A percentile compares a stretch with the other conserved stretches of the same genome.
Evolutionary conservation across 2,797 vertebrate genomes (phyloP).

Genomic region (Malacoraja senta): DNA sequence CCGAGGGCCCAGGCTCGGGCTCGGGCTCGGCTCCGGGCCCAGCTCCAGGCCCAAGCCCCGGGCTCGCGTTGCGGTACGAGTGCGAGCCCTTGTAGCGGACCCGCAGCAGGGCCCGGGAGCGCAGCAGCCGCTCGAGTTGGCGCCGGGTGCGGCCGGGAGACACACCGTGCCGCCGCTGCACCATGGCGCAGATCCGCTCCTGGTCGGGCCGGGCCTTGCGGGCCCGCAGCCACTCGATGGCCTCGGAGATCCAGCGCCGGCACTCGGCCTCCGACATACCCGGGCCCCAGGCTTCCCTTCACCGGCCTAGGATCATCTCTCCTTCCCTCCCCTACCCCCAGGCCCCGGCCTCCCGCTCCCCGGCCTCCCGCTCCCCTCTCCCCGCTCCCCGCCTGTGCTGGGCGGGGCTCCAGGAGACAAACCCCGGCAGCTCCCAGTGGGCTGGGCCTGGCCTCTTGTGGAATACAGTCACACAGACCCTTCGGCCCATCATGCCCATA

Average conservation of each 20-base stretch:
- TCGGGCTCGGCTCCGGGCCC: conserved; percentile 55
- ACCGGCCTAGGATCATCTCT: conserved; percentile 49
- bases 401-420: no score
- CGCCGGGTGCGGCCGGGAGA: conserved; percentile 76
- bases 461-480: no score
- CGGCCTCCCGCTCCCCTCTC: no score
- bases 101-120: conserved; percentile 79
- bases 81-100: conserved; percentile 86
- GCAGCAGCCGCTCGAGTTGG: conserved; percentile 82
- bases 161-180: conserved; percentile 78
- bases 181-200: conserved; percentile 73
- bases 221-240: conserved; percentile 81
- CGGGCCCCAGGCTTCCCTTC: conserved; percentile 41
- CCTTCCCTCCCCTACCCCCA: no score
- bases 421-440: no score
- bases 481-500: no score
- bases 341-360: conserved; percentile 47
- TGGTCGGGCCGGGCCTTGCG: conserved; percentile 83
- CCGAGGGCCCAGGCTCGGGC: conserved; percentile 39
- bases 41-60: conserved; percentile 45
- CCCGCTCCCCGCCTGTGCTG: no score
- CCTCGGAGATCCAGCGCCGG: conserved; percentile 81
- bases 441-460: no score
- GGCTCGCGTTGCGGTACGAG: conserved; percentile 74
- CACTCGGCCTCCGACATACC: conserved; percentile 69